Base-by-base conservation (phyloP, 2,797 vertebrate genomes). In the Enteromius argenteus region DNA sequence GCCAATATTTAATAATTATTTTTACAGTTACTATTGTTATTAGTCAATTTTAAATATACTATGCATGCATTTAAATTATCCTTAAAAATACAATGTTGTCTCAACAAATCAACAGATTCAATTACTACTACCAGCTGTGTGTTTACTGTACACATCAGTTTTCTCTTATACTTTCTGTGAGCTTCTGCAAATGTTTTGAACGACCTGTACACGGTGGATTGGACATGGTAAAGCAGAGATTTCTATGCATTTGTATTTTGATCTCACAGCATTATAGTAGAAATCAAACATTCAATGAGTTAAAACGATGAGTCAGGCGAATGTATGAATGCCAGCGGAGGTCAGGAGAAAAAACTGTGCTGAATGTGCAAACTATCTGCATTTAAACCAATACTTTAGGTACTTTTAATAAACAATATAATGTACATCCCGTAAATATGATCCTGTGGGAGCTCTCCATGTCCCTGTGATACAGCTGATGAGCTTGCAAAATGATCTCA, bases 281-380 rank as follows among this genome's bases (percentile, higher is more conserved):
- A 69, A 83, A 75, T 68, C 15, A 77, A 83, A 58, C 46, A 75
- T 42, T 21, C 15, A 76, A 2, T 60, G 27, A n/a, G 62, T 64
- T 69, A 60, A 83, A 83, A 35, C 17, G 27, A 69, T 68, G 81
- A 83, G 73, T 69, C 81, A 77, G 64, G n/a, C 1, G 1, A 68
- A 56, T 64, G 30, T 1, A 60, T 69, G 73, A 77, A 46, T n/a
- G 32, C 23, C 44, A 76, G 49, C 19, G 42, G 37, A 69, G 37
- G 49, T 69, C 73, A 56, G 46, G 35, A 64, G 30, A 64, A 32
- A 14, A 76, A 3, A 44, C 27, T 68, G 21, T 60, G 49, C 74
- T 77, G 73, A 76, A 58, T 30, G 19, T 32, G 39, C 73, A 83
- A 67, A 14, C 23, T 13, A 83, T 69, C 64, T 68, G 35, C 73